Evolutionary conservation across 2,113 vertebrate genomes (phyloP), one percentile per base, ranked within the genome.

Genomic region (Marcusenius ussheri): DNA sequence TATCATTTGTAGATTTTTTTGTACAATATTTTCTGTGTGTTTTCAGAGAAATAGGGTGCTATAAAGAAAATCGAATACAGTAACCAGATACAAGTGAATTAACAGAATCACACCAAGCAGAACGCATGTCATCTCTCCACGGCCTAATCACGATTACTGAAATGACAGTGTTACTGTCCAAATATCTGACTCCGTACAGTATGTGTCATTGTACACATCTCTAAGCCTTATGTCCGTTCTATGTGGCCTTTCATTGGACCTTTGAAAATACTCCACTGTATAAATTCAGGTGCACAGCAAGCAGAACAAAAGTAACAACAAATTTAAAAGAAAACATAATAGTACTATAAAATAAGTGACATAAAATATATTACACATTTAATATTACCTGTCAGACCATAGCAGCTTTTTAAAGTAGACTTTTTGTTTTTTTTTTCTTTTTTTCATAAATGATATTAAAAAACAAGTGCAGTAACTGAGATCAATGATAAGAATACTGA

Each of bases 401-500:
- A 98, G 98, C 97, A 98, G 97, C 97, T 91, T 92, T 95, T 93
- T 95, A 94, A 95, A 91, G 92, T 93, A 93, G 90, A 94, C 91
- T 93, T 91, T 94, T 94, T 93, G 92, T 94, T 90, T 91, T 93
- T 56, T 51, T 92, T 93, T 93, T 91, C 86, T 8, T 87, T 91
- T 77, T 91, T 93, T 93, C 91, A 94, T 95, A 94, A 92, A 96
- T 95, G 95, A 94, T 94, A 95, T 95, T 95, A 95, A 95, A 95
- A 83, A 94, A 95, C 91, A 94, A 97, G 96, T 97, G 97, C 96
- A 97, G 96, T 96, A 96, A 97, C 95, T 94, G 96, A 98, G 96
- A 96, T 97, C 95, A 97, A 96, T 96, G 95, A 96, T 96, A 96
- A 93, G 94, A 97, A 96, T 96, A 97, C 96, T 95, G 96, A 95